phyloP scores from a whole-genome alignment of 2,797 vertebrate genomes.

The Enteromius argenteus region DNA sequence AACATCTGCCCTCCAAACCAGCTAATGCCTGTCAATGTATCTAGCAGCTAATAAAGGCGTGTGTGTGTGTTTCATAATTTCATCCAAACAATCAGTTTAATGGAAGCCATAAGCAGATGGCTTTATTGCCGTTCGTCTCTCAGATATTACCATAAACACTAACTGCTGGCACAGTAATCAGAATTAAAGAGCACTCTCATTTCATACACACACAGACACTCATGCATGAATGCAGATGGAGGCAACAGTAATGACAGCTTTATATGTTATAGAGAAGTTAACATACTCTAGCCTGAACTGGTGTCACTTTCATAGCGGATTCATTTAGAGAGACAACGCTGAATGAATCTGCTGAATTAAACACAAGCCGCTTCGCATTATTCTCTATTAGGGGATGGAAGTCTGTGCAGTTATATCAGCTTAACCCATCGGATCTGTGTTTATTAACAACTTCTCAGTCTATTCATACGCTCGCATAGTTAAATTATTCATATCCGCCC shows the following conservation, averaged over 20 bases:
- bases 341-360: slow-evolving; percentile 66
- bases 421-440: slow-evolving; percentile 59
- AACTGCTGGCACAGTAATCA: slow-evolving; percentile 85
- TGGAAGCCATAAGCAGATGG: slow-evolving; percentile 84
- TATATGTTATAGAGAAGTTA: slow-evolving; percentile 53
- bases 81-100: slow-evolving; percentile 80
- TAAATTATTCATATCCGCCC: slow-evolving; percentile 49
- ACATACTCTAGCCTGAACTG: slow-evolving; percentile 63
- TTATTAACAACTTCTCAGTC: slow-evolving; percentile 36
- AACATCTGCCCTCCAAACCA: slow-evolving; percentile 3
- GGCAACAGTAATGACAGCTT: slow-evolving; percentile 12
- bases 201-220: slow-evolving; percentile 30
- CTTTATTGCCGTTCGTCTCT: slow-evolving; percentile 81
- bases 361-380: slow-evolving; percentile 60
- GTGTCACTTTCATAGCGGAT: slow-evolving; percentile 62
- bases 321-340: slow-evolving; percentile 48
- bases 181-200: slow-evolving; percentile 81
- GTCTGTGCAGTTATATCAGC: slow-evolving; percentile 65
- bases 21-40: slow-evolving; percentile 47
- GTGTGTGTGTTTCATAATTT: slow-evolving; percentile 54
- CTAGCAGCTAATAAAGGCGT: slow-evolving; percentile 19
- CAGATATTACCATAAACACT: slow-evolving; percentile 85
- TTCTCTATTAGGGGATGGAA: slow-evolving; percentile 56
- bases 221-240: slow-evolving; percentile 3
- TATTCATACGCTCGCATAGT: slow-evolving; percentile 27